A percentile compares a stretch with the other conserved stretches of the same genome.
Evolutionary conservation across 2,888 invertebrate species (phyloP).

Genomic region (Ctenicera cuprea): DNA sequence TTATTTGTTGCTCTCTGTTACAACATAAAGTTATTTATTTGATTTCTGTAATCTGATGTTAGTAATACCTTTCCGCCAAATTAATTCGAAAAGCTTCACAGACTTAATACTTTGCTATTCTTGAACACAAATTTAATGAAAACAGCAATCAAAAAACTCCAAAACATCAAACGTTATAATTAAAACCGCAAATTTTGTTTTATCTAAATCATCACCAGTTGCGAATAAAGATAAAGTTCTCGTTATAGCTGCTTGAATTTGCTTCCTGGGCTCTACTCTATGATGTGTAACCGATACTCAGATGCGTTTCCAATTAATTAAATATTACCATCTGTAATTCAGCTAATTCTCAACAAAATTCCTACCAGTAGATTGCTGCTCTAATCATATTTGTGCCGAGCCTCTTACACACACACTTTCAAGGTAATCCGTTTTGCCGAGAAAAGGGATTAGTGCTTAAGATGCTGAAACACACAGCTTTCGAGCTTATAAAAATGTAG

Average conservation of each 20-base stretch:
- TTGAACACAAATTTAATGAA: no score
- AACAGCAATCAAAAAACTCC: no score
- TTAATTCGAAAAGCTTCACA: no score
- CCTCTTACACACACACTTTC: conserved; percentile 41
- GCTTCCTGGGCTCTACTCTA: not conserved
- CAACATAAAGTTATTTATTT: no score
- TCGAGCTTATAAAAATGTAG: conserved; percentile 38
- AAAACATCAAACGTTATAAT: no score
- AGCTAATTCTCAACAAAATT: conserved; percentile 24
- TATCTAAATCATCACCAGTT: no score
- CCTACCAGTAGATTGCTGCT: conserved; percentile 14
- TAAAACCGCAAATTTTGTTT: no score
- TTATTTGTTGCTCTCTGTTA: no score
- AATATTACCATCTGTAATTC: conserved; percentile 31
- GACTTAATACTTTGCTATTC: no score
- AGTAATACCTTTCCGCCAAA: no score
- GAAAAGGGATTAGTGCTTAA: conserved; percentile 44
- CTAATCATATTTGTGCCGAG: conserved; percentile 41
- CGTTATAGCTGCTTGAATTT: not conserved
- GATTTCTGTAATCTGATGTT: no score
- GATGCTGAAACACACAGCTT: conserved; percentile 36
- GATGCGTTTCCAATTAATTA: conserved; percentile 45
- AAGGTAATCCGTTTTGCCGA: conserved; percentile 41
- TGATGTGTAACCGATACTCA: conserved; percentile 16
- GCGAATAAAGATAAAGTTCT: no score